These are phyloP conservation scores for Synanthedon formicaeformis DNA, from an alignment of 2,888 invertebrate species.

Conservation along the genomic window DNA sequence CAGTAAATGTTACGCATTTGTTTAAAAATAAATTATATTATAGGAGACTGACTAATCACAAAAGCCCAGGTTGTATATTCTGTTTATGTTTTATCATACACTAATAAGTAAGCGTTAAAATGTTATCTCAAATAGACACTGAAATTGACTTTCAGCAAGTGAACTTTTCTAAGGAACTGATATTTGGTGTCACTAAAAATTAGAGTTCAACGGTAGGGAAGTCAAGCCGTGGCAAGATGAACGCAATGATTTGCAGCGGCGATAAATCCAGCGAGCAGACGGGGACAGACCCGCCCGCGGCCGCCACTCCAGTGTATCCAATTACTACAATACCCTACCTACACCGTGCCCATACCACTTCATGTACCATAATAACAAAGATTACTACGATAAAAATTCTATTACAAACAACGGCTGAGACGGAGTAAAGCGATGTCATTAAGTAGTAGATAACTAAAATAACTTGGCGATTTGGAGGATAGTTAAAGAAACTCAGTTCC, in stretches of 20 bases:
- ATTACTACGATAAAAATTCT: conserved; percentile 11
- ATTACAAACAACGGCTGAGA: conserved; percentile 7
- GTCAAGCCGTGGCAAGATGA: conserved; percentile 30
- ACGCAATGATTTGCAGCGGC: conserved; percentile 53
- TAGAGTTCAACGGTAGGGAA: conserved; percentile 8
- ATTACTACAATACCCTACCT: conserved; percentile 22
- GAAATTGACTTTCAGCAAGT: too few relatives aligned
- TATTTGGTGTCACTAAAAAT: not conserved
- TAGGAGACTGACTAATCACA: too few relatives aligned
- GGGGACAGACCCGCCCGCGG: conserved; percentile 51
- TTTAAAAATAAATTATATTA: too few relatives aligned
- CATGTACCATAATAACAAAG: conserved; percentile 17
- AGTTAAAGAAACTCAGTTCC: conserved; percentile 1
- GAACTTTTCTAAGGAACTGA: too few relatives aligned
- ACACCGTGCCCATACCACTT: conserved; percentile 32
- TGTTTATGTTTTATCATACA: too few relatives aligned
- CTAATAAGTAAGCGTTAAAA: too few relatives aligned
- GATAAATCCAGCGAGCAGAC: conserved; percentile 47
- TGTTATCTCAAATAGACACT: too few relatives aligned
- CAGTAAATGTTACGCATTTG: too few relatives aligned
- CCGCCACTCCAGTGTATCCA: conserved; percentile 56
- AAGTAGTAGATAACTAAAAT: conserved; percentile 1
- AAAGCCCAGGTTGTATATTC: too few relatives aligned
- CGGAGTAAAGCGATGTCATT: not conserved
- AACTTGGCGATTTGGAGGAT: not conserved